These are phyloP conservation scores for Crossaster papposus DNA, from an alignment of 53 echinoderm and acorn worm genomes.

Conservation along the genomic window DNA sequence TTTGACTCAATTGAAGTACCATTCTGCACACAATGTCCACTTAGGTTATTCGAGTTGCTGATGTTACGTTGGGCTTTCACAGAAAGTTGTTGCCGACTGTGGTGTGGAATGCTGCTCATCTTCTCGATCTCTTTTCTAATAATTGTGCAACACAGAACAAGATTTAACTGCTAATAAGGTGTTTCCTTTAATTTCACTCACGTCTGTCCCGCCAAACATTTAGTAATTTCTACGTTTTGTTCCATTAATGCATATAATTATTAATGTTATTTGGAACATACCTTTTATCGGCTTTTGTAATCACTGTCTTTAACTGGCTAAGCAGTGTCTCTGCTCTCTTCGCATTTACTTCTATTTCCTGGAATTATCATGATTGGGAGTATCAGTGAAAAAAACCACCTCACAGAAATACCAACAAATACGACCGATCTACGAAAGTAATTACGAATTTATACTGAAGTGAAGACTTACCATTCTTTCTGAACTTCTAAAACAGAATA, in stretches of 20 bases:
- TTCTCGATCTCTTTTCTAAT: neutral
- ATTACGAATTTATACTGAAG: too few species aligned
- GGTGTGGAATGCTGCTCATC: neutral
- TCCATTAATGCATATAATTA: too few species aligned
- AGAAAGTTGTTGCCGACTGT: neutral
- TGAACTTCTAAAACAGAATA: neutral
- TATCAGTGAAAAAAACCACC: neutral
- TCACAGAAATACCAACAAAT: neutral
- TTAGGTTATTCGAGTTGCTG: neutral
- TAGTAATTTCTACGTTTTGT: too few species aligned
- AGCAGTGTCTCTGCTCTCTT: constrained; percentile 21
- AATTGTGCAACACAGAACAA: neutral
- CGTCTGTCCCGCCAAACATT: too few species aligned
- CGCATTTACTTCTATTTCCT: constrained; percentile 58
- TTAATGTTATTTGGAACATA: too few species aligned
- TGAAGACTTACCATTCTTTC: too few species aligned
- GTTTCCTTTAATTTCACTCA: neutral
- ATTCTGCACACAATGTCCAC: neutral
- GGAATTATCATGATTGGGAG: neutral
- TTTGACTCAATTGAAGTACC: neutral
- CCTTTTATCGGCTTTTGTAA: constrained; percentile 5
- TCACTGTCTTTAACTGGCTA: neutral
- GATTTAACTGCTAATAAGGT: neutral
- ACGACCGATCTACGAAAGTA: too few species aligned
- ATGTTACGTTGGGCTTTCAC: neutral